Evolutionary conservation across 2,797 vertebrate genomes (phyloP), one percentile per base, ranked within the genome.

Genomic region (Propithecus perrieri): DNA sequence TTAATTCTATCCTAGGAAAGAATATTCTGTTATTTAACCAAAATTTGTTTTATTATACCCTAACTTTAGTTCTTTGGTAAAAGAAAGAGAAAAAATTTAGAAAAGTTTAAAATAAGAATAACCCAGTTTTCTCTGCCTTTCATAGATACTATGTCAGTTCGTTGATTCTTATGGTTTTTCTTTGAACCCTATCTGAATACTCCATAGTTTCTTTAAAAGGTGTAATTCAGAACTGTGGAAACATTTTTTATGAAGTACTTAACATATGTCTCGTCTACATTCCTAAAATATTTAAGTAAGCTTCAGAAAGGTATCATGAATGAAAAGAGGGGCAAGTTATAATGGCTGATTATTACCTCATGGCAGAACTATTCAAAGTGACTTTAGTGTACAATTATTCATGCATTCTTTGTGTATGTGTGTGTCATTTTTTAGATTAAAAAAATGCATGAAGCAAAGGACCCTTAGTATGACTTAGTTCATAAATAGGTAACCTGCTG

Each of bases 371-470:
- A 53, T 43, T 90, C 38, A 90, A 59, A 89, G 41, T 30, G 0
- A 71, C 84, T 59, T 75, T 71, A 91, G 22, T 94, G 43, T 65
- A 24, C 81, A 85, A 80, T 91, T 85, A 2, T 38, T 71, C 38
- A 18, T 35, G 2, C 53, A 90, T 87, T n/a, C 46, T 6, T 15
- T 63, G 14, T 75, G 4, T 43, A 6, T 95, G 75, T 78, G 14
- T 38, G 6, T 95, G 75, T 78, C 4, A 43, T 87, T 95, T 57
- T 93, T 97, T 97, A 94, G 69, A 69, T 61, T 86, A 41, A 38
- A 2, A 10, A 10, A 89, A 61, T 88, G n/a, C 10, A 17, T 90
- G 67, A 76, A 35, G 43, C 69, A 55, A 33, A 48, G 83, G 17
- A 87, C n/a, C n/a, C 14, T 61, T 78, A 65, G 33, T 89, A 75